Conservation (phyloP, 2,113 vertebrate species). For the Ancistrus triradiatus region DNA sequence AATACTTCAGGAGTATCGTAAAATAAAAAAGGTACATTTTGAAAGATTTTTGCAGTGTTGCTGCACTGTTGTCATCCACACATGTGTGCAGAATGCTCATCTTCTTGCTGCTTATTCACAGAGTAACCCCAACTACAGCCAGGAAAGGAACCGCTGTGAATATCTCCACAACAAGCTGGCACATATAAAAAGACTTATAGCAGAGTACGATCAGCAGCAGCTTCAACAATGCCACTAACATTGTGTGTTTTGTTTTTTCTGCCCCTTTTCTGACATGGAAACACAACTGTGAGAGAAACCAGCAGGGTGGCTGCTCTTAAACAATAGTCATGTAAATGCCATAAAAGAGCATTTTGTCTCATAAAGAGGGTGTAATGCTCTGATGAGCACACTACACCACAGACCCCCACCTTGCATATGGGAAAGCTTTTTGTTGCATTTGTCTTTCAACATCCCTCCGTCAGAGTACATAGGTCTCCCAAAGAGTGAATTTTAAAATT, state of each 20-base stretch:
- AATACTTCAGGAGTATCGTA: slow-evolving; percentile 94
- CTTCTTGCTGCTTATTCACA: slow-evolving; percentile 56
- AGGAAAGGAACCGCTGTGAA: slow-evolving; percentile 97
- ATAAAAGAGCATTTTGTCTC: slow-evolving; percentile 54
- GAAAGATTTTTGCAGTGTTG: not conserved
- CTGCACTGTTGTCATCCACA: not conserved
- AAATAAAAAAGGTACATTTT: slow-evolving; percentile 90
- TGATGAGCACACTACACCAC: slow-evolving; percentile 47
- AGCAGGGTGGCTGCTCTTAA: too few relatives aligned
- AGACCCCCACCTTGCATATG: too few relatives aligned
- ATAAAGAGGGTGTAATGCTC: slow-evolving; percentile 53
- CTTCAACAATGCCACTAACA: slow-evolving; percentile 76
- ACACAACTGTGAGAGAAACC: slow-evolving; percentile 58
- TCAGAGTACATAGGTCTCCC: slow-evolving; percentile 53
- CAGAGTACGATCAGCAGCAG: slow-evolving; percentile 92
- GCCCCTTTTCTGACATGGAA: slow-evolving; percentile 57
- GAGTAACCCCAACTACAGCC: slow-evolving; percentile 95
- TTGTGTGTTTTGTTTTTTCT: too few relatives aligned
- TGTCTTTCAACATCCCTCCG: slow-evolving; percentile 12
- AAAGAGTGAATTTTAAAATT: too few relatives aligned
- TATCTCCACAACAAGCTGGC: slow-evolving; percentile 98
- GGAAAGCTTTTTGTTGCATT: too few relatives aligned
- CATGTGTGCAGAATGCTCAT: slow-evolving; percentile 11
- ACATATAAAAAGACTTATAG: slow-evolving; percentile 96
- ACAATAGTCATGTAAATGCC: too few relatives aligned